Evolutionary conservation across 2,888 invertebrate species (phyloP).

Genomic region (Mongoloraphidia duomilia): DNA sequence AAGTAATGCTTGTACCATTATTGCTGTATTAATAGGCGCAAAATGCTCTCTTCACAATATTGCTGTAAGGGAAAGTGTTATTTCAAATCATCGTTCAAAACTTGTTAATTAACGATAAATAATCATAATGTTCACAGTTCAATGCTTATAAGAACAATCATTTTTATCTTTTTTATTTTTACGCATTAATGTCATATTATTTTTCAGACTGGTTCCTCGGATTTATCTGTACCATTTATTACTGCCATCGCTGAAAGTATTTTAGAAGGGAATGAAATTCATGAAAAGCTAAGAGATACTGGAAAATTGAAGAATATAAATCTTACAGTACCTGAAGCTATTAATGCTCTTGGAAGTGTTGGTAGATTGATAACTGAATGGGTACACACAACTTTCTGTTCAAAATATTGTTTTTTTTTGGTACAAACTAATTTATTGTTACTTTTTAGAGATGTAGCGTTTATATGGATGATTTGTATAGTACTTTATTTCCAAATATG

Average conservation of each 20-base stretch:
- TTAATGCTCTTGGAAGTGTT: conserved; percentile 28
- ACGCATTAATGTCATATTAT: not conserved
- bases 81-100: not conserved
- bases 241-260: conserved; percentile 37
- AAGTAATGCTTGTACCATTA: conserved; percentile 47
- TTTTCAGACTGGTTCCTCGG: not conserved
- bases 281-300: conserved; percentile 31
- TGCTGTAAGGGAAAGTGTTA: conserved; percentile 17
- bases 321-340: conserved; percentile 38
- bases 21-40: conserved; percentile 39
- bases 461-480: conserved; percentile 29
- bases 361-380: conserved; percentile 26
- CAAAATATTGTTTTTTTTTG: not conserved
- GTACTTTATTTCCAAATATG: conserved; percentile 29
- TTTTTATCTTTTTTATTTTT: not conserved
- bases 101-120: not conserved
- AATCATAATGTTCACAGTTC: not conserved
- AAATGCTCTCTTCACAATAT: conserved; percentile 26
- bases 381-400: conserved; percentile 18
- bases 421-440: conserved; percentile 1
- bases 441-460: conserved; percentile 31
- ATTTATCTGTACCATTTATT: not conserved
- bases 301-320: conserved; percentile 30
- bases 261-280: conserved; percentile 41
- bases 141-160: not conserved